These are phyloP conservation scores for Fissipunctia ypsillon DNA, from an alignment of 2,888 invertebrate genomes.

Conservation along the genomic window DNA sequence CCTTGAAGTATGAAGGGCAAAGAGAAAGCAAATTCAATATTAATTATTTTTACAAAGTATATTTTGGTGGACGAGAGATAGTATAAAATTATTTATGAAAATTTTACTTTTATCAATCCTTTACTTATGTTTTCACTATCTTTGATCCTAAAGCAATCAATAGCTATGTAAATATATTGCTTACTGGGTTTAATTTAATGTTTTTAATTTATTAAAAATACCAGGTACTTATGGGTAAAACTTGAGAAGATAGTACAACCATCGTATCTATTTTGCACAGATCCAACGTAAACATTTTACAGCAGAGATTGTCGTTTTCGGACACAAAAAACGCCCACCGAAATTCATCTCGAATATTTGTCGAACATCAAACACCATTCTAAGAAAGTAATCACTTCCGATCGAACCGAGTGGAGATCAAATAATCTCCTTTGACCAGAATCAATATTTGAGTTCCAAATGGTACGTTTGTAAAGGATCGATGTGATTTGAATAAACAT, in stretches of 20 bases:
- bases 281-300: constrained; percentile 25
- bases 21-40: constrained; percentile 19
- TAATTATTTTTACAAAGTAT: background rate
- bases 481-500: constrained; percentile 83
- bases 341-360: constrained; percentile 59
- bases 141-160: background rate
- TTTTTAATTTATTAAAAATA: no score
- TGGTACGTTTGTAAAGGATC: constrained; percentile 75
- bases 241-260: background rate
- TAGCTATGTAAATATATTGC: background rate
- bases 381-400: constrained; percentile 77
- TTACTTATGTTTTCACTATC: background rate
- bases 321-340: constrained; percentile 40
- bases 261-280: constrained; percentile 26
- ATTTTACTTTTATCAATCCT: background rate
- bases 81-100: background rate
- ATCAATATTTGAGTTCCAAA: constrained; percentile 79
- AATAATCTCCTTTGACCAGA: constrained; percentile 81
- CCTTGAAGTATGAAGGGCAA: constrained; percentile 19
- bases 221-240: no score
- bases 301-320: constrained; percentile 37
- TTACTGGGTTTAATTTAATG: background rate
- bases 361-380: constrained; percentile 72
- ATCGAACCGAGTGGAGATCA: constrained; percentile 78
- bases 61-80: background rate